Percentiles rank a stretch among this genome's conserved stretches.
Conservation (phyloP, 2,113 vertebrate species). For the Sceloporus undulatus region DNA sequence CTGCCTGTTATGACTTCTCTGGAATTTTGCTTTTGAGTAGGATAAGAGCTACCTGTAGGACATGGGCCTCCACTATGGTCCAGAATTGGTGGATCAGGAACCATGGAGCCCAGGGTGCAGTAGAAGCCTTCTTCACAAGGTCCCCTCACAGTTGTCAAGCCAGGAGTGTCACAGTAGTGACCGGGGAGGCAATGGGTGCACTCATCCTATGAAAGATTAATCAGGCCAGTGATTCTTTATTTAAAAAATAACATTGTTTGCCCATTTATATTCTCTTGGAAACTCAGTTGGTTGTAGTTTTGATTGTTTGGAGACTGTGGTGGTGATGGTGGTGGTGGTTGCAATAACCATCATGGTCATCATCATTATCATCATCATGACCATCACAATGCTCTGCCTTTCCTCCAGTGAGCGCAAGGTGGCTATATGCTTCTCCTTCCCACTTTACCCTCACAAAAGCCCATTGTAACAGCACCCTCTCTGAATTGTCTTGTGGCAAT, state of each 20-base stretch:
- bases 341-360: no score
- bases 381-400: no score
- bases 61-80: conserved; percentile 81
- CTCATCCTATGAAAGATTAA: conserved; percentile 73
- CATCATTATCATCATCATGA: no score
- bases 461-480: no score
- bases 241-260: no score
- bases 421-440: no score
- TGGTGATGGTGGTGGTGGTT: no score
- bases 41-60: conserved; percentile 78
- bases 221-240: not conserved
- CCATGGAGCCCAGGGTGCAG: conserved; percentile 75
- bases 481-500: no score
- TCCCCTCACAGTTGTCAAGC: conserved; percentile 80
- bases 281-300: not conserved
- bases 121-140: conserved; percentile 85
- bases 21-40: not conserved
- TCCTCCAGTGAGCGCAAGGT: no score
- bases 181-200: conserved; percentile 82
- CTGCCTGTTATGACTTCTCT: no score
- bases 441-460: no score
- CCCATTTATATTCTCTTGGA: not conserved
- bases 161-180: conserved; percentile 78
- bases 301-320: not conserved
- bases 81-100: conserved; percentile 71